These are phyloP conservation scores for Neodiprion pinetum DNA, from an alignment of 1,140 invertebrate genomes.

Conservation along the genomic window DNA sequence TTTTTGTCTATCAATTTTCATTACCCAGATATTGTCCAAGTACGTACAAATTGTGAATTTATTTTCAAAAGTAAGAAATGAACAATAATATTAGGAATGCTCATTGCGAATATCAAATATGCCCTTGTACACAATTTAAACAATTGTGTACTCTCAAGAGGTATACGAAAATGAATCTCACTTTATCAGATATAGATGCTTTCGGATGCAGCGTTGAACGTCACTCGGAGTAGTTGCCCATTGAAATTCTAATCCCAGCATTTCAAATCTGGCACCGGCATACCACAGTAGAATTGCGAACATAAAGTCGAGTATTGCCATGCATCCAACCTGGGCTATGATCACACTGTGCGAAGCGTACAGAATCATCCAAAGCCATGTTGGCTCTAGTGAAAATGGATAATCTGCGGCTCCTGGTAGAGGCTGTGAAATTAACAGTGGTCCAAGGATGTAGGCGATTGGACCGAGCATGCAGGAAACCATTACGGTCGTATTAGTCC, in stretches of 20 bases:
- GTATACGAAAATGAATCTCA: slow-evolving; percentile 11
- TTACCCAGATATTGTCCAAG: too few species aligned
- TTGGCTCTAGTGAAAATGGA: slow-evolving; percentile 38
- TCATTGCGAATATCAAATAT: not conserved
- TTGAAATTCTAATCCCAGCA: slow-evolving; percentile 31
- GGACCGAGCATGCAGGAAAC: not conserved
- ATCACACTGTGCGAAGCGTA: slow-evolving; percentile 36
- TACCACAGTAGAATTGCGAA: slow-evolving; percentile 41
- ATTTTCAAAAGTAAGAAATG: too few species aligned
- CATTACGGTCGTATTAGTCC: not conserved
- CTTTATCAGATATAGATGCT: slow-evolving; percentile 30
- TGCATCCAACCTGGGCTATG: slow-evolving; percentile 34
- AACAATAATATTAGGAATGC: too few species aligned
- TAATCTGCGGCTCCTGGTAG: slow-evolving; percentile 33
- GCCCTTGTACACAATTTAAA: slow-evolving; percentile 18
- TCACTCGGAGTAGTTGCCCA: not conserved
- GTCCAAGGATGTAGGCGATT: slow-evolving; percentile 16
- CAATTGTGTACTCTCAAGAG: not conserved
- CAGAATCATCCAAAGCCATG: slow-evolving; percentile 25
- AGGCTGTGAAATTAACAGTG: slow-evolving; percentile 24
- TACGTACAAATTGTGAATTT: too few species aligned
- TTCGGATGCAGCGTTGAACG: slow-evolving; percentile 22
- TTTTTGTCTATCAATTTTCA: too few species aligned
- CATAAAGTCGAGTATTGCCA: slow-evolving; percentile 38
- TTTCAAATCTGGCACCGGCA: slow-evolving; percentile 37